These are phyloP conservation scores for Listronotus bonariensis DNA, from an alignment of 1,140 invertebrate species.

Conservation along the genomic window DNA sequence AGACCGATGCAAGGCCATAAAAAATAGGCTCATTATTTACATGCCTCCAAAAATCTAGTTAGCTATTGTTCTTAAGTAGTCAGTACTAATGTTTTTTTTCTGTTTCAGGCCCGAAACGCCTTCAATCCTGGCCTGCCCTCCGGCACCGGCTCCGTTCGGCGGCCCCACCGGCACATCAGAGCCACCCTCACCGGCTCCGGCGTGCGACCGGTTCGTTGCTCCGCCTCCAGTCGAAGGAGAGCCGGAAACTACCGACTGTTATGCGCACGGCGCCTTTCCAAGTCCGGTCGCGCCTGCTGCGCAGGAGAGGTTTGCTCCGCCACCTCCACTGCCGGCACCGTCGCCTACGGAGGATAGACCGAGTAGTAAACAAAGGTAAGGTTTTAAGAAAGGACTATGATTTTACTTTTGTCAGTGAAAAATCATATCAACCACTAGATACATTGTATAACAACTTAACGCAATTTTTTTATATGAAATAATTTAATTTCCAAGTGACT, in stretches of 20 bases:
- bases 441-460: too few species aligned
- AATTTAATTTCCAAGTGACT: too few species aligned
- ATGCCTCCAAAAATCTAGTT: too few species aligned
- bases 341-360: conserved; percentile 51
- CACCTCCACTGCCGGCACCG: conserved; percentile 50
- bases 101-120: conserved; percentile 26
- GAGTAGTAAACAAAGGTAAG: conserved; percentile 39
- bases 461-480: too few species aligned
- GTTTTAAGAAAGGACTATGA: too few species aligned
- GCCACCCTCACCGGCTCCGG: conserved; percentile 55
- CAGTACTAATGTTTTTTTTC: too few species aligned
- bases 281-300: conserved; percentile 49
- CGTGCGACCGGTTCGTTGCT: conserved; percentile 53
- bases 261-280: conserved; percentile 51
- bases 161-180: conserved; percentile 40
- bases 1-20: too few species aligned
- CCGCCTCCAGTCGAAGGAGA: conserved; percentile 47
- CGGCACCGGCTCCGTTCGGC: conserved; percentile 20
- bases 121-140: conserved; percentile 30
- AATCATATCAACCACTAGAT: too few species aligned
- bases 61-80: too few species aligned
- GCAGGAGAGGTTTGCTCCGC: conserved; percentile 51
- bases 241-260: conserved; percentile 53
- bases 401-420: too few species aligned
- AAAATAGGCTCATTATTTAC: too few species aligned